Evolutionary conservation across 2,797 vertebrate species (phyloP).

Genomic region (Channa striata): DNA sequence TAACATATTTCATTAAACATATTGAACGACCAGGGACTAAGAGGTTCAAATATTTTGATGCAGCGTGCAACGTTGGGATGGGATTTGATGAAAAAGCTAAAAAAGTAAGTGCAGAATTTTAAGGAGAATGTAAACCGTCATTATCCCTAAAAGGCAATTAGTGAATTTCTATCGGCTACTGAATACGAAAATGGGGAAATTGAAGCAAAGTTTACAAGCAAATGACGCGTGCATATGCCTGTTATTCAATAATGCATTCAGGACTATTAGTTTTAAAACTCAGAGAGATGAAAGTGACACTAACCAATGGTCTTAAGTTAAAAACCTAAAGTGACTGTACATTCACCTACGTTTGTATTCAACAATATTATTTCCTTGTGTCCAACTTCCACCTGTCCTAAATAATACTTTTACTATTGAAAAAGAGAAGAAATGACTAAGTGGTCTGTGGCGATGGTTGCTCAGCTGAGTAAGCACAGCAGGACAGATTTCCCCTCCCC

Average conservation of each 20-base stretch:
- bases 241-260: background rate
- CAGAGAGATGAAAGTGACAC: constrained; percentile 1
- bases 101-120: constrained; percentile 27
- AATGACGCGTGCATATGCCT: background rate
- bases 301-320: background rate
- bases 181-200: background rate
- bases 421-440: constrained; percentile 45
- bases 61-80: constrained; percentile 54
- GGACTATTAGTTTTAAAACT: background rate
- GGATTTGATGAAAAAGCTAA: constrained; percentile 53
- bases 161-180: background rate
- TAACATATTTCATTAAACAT: constrained; percentile 87
- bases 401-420: constrained; percentile 8
- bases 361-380: background rate
- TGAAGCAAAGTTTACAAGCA: background rate
- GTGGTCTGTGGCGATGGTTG: constrained; percentile 49
- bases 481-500: constrained; percentile 35
- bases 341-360: constrained; percentile 7
- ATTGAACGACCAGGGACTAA: constrained; percentile 67
- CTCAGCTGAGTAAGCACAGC: constrained; percentile 71
- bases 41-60: constrained; percentile 78
- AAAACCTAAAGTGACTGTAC: background rate
- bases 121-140: constrained; percentile 39
- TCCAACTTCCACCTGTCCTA: background rate
- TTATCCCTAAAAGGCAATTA: constrained; percentile 31